Percentiles rank a stretch among this genome's conserved stretches.
Evolutionary conservation across 2,113 vertebrate genomes (phyloP).

Genomic region (Phalacrocorax aristotelis): DNA sequence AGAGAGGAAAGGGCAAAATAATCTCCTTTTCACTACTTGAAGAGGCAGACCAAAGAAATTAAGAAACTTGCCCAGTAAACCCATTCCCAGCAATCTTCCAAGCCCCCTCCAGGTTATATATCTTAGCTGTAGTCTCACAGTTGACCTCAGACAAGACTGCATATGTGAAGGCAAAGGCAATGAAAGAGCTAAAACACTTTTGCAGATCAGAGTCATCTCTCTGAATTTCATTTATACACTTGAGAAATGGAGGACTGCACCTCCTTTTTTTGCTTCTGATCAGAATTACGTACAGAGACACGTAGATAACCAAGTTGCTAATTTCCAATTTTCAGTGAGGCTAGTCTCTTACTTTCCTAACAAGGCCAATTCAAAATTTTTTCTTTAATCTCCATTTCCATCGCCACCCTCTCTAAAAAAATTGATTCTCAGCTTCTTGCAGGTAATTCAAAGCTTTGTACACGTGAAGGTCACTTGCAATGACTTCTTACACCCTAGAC

Average conservation of each 20-base stretch:
- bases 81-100: neutral
- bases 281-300: neutral
- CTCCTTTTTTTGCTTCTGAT: neutral
- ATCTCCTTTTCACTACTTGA: neutral
- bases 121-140: neutral
- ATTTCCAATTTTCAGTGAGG: neutral
- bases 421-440: neutral
- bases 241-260: neutral
- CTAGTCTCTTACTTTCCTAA: neutral
- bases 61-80: neutral
- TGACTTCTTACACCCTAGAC: neutral
- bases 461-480: neutral
- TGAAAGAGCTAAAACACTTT: neutral
- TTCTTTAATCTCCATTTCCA: neutral
- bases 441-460: neutral
- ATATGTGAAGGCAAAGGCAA: neutral
- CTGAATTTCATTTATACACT: neutral
- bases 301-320: neutral
- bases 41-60: neutral
- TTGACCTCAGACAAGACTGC: neutral
- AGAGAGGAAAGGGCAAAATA: neutral
- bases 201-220: neutral
- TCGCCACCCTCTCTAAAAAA: neutral
- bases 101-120: neutral
- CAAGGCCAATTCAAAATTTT: accelerated